Evolutionary conservation across 2,888 invertebrate genomes (phyloP).

Genomic region (Eudemis profundana): DNA sequence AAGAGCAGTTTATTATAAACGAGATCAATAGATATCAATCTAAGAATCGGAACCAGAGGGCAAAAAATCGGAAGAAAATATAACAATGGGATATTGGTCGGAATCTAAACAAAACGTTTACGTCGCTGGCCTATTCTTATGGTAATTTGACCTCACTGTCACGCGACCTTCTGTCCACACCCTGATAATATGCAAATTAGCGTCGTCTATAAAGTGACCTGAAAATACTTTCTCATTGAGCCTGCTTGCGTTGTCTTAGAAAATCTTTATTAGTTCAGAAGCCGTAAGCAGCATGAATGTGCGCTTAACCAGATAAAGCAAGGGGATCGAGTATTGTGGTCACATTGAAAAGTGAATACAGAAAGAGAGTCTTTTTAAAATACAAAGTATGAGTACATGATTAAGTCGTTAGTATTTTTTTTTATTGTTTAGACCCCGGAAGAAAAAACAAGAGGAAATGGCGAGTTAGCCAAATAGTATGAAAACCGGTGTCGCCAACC

Average conservation of each 20-base stretch:
- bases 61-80: slow-evolving; percentile 53
- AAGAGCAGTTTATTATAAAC: slow-evolving; percentile 20
- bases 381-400: no score
- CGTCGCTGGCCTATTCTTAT: slow-evolving; percentile 80
- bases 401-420: no score
- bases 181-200: slow-evolving; percentile 82
- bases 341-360: not conserved
- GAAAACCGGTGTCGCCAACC: no score
- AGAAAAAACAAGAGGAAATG: no score
- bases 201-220: slow-evolving; percentile 76
- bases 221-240: slow-evolving; percentile 76
- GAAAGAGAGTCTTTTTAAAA: not conserved
- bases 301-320: not conserved
- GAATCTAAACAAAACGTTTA: slow-evolving; percentile 76
- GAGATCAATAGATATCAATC: slow-evolving; percentile 28
- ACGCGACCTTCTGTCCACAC: slow-evolving; percentile 82
- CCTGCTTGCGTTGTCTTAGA: slow-evolving; percentile 57
- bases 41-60: slow-evolving; percentile 9
- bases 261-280: slow-evolving; percentile 54
- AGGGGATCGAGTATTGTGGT: not conserved
- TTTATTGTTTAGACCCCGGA: no score
- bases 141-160: slow-evolving; percentile 77
- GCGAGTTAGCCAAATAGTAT: no score
- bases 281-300: slow-evolving; percentile 5
- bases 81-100: slow-evolving; percentile 67